These are phyloP conservation scores for Caenorhabditis remanei DNA, from an alignment of 1,140 invertebrate species.

Conservation along the genomic window DNA sequence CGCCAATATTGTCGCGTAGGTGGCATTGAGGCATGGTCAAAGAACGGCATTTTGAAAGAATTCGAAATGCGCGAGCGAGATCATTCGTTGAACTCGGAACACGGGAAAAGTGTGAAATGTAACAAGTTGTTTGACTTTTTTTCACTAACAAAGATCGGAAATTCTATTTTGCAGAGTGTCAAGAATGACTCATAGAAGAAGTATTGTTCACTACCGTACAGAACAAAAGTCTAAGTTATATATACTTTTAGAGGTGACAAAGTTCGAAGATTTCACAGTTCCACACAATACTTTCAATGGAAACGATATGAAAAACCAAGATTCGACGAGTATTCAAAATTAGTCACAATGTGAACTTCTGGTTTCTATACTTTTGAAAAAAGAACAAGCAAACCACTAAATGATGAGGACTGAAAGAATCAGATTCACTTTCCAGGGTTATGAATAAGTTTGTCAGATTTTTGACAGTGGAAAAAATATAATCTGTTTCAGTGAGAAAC, in stretches of 20 bases:
- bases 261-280: no score
- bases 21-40: slow-evolving; percentile 16
- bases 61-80: background rate
- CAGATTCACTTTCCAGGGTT: no score
- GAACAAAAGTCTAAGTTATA: background rate
- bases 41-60: slow-evolving; percentile 13
- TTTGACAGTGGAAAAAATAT: no score
- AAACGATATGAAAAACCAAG: no score
- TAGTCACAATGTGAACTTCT: no score
- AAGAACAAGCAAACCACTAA: no score
- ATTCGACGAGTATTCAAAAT: no score
- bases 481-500: no score
- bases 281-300: no score
- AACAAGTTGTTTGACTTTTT: background rate
- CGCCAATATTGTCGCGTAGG: slow-evolving; percentile 24
- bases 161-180: background rate
- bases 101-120: background rate
- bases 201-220: background rate
- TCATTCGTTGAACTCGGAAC: slow-evolving; percentile 20
- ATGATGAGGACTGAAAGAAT: no score
- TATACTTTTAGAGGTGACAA: background rate
- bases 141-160: background rate
- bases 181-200: background rate
- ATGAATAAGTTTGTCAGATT: no score
- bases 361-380: no score